phyloP scores from a whole-genome alignment of 2,888 invertebrate species.

The Macropis europaea region DNA sequence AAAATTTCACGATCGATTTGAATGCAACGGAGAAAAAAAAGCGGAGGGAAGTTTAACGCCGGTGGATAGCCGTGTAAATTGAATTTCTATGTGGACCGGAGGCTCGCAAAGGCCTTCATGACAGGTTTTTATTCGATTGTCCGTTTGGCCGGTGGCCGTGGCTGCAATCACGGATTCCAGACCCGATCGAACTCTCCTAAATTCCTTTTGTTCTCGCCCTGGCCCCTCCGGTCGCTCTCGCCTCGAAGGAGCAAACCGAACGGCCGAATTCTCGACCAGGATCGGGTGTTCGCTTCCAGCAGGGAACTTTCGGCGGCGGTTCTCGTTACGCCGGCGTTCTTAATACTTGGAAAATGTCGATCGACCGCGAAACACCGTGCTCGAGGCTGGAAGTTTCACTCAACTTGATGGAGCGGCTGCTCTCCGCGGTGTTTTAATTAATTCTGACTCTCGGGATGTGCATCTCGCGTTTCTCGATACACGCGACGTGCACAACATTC shows the following conservation, averaged over 20 bases:
- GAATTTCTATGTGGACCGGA: background rate
- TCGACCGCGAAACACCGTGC: background rate
- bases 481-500: constrained; percentile 31
- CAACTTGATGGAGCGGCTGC: background rate
- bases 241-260: background rate
- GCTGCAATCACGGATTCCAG: constrained; percentile 15
- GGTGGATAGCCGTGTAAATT: background rate
- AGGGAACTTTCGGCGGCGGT: too few relatives aligned
- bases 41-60: background rate
- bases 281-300: background rate
- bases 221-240: background rate
- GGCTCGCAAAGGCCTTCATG: background rate
- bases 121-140: constrained; percentile 9
- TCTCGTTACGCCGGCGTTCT: background rate
- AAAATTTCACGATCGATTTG: too few relatives aligned
- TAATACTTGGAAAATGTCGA: background rate
- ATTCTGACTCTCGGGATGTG: constrained; percentile 32
- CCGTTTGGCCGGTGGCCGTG: background rate
- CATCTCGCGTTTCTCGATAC: constrained; percentile 17
- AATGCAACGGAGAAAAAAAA: too few relatives aligned
- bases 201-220: background rate
- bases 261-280: too few relatives aligned
- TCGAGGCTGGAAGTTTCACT: background rate
- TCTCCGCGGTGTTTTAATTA: constrained; percentile 48
- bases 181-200: background rate